These are phyloP conservation scores for Montipora capitata DNA, from an alignment of 92 coral and sea anemone species.

Conservation along the genomic window DNA sequence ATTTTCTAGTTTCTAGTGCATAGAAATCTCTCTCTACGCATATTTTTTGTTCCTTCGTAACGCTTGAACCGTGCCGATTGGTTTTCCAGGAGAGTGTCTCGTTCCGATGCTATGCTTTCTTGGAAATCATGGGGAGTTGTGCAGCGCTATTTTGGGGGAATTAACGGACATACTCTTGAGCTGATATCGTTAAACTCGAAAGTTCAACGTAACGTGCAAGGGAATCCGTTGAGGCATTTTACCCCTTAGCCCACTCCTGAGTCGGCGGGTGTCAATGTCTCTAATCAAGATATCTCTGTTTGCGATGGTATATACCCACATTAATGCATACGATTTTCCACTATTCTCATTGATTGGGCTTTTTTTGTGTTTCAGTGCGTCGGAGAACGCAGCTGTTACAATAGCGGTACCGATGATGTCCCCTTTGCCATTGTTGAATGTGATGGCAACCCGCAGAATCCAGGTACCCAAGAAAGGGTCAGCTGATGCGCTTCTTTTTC, in stretches of 20 bases:
- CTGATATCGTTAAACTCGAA: constrained; percentile 71
- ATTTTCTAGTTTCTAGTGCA: too few species aligned
- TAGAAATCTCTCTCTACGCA: too few species aligned
- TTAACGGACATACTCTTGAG: constrained; percentile 60
- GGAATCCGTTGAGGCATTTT: constrained; percentile 39
- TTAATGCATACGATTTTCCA: constrained; percentile 55
- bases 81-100: constrained; percentile 65
- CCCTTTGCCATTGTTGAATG: constrained; percentile 34
- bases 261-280: constrained; percentile 51
- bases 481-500: constrained; percentile 43
- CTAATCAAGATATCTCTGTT: constrained; percentile 42
- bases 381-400: constrained; percentile 29
- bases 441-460: constrained; percentile 22
- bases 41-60: constrained; percentile 44
- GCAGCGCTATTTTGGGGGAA: constrained; percentile 55
- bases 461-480: constrained; percentile 16
- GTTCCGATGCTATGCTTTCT: constrained; percentile 38
- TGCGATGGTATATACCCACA: constrained; percentile 5
- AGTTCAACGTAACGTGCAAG: constrained; percentile 29
- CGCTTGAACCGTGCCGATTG: constrained; percentile 60
- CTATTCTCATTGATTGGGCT: constrained; percentile 50
- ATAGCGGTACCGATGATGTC: constrained; percentile 37
- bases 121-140: constrained; percentile 30
- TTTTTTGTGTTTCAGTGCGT: constrained; percentile 31
- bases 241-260: constrained; percentile 45